Evolutionary conservation across 2,113 vertebrate genomes (phyloP), one percentile per base, ranked within the genome.

Genomic region (Pluvianellus socialis): DNA sequence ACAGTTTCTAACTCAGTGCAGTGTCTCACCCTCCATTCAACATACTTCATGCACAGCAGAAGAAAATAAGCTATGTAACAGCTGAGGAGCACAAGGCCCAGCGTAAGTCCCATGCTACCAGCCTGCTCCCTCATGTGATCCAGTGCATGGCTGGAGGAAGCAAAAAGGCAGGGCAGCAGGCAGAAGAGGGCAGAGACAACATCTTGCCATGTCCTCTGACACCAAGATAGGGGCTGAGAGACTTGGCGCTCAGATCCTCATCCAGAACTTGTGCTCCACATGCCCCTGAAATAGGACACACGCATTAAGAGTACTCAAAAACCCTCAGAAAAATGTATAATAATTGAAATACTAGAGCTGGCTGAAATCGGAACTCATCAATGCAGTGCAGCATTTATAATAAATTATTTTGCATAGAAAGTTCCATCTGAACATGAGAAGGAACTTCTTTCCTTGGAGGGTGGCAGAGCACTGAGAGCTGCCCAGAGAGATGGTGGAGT

Each of bases 31-130:
- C 52, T 86, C 73, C 58, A 19, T 77, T 73, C 63, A 80, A 65
- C 18, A 23, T 21, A 22, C 0, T 35, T 42, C 12, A 49, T 0
- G 7, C 5, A 62, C 0, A 0, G 59, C 42, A 49, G 19, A 80
- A 47, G 56, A 77, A 89, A 81, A 84, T 3, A 3, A 84, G 28
- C 38, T 23, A 33, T 9, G 0, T 30, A 61, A 58, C 24, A 84
- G 68, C 24, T 1, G 1, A 74, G 50, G 45, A 86, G 42, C 30
- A 62, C 21, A 66, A 79, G 24, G 23, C 10, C 6, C 35, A 35
- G 58, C 8, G 0, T 19, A 91, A 55, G 4, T 50, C n/a, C 27
- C 23, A 24, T 10, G 28, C 50, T 63, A 58, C 14, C 1, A 0
- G 21, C 20, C 53, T 52, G 24, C 17, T 91, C 35, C 35, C 21